A percentile compares a stretch with the other conserved stretches of the same genome.
These are phyloP conservation scores for Sarcophaga caerulescens DNA, from an alignment of 2,888 invertebrate genomes.

Conservation along the genomic window DNA sequence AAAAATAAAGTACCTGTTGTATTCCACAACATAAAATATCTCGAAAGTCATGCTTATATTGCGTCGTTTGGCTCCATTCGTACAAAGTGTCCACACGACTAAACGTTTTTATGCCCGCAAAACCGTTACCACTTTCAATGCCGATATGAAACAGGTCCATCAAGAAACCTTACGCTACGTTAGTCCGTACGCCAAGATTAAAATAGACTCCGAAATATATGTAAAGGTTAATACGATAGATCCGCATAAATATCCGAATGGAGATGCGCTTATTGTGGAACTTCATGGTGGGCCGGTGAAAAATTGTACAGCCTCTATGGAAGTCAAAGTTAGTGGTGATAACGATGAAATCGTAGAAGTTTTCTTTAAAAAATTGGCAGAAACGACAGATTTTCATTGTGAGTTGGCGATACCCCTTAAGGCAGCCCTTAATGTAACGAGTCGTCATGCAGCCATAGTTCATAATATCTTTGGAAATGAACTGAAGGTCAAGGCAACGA, in stretches of 20 bases:
- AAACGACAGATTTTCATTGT: constrained; percentile 70
- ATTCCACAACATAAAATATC: neutral
- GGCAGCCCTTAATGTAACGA: constrained; percentile 74
- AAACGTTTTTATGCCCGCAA: constrained; percentile 58
- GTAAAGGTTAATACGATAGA: constrained; percentile 73
- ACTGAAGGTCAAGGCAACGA: constrained; percentile 71
- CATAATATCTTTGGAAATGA: constrained; percentile 74
- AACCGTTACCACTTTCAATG: neutral
- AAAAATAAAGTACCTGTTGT: neutral
- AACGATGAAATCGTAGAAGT: constrained; percentile 72
- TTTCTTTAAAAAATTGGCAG: constrained; percentile 65
- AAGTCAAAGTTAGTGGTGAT: constrained; percentile 71
- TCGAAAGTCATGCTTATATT: constrained; percentile 52
- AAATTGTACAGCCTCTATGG: constrained; percentile 72
- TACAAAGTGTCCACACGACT: constrained; percentile 2
- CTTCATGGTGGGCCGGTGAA: constrained; percentile 71
- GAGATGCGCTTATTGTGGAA: constrained; percentile 75
- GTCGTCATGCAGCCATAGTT: constrained; percentile 72
- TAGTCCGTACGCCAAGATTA: constrained; percentile 73
- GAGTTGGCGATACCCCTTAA: constrained; percentile 76
- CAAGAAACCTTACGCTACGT: constrained; percentile 75
- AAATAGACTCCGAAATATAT: constrained; percentile 73
- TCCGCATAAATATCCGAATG: constrained; percentile 73
- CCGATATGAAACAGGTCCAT: constrained; percentile 71
- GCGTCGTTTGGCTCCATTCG: constrained; percentile 39